These are phyloP conservation scores for Cremastobaeus sp. DNA, from an alignment of 2,888 invertebrate species.

Conservation along the genomic window DNA sequence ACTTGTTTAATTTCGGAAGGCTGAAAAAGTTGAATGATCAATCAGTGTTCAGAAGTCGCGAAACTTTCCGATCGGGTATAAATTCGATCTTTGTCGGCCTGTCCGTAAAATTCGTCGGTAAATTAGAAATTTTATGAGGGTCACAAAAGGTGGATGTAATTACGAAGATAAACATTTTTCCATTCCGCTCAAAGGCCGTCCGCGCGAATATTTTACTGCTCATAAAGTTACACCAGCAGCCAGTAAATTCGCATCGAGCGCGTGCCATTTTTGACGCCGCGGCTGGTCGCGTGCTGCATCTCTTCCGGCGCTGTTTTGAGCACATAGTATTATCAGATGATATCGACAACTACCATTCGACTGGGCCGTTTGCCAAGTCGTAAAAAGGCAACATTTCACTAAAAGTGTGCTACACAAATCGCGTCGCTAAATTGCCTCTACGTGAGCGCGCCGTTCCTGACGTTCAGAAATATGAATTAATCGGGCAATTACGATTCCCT, in stretches of 20 bases:
- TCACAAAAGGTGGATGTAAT: too few species aligned
- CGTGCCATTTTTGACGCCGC: constrained; percentile 28
- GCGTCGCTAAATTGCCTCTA: constrained; percentile 20
- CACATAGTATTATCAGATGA: constrained; percentile 40
- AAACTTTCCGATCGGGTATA: too few species aligned
- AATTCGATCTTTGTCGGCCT: too few species aligned
- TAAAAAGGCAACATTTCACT: constrained; percentile 42
- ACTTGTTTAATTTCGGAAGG: constrained; percentile 31
- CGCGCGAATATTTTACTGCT: constrained; percentile 14
- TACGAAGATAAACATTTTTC: neutral
- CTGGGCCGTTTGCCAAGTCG: constrained; percentile 44
- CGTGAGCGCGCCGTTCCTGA: neutral
- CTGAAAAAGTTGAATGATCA: too few species aligned
- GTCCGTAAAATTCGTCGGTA: too few species aligned
- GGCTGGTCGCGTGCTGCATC: constrained; percentile 32
- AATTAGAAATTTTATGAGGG: too few species aligned
- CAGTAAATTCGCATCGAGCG: constrained; percentile 13
- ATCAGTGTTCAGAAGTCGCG: too few species aligned
- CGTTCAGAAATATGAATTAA: constrained; percentile 10
- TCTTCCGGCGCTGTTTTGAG: constrained; percentile 33
- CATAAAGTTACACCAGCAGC: constrained; percentile 15
- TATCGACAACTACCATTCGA: constrained; percentile 35
- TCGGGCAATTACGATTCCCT: neutral
- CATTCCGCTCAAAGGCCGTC: neutral
- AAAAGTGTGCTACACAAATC: constrained; percentile 30